A percentile compares a stretch with the other conserved stretches of the same genome.
These are phyloP conservation scores for Edolisoma coerulescens DNA, from an alignment of 2,113 vertebrate genomes.

Conservation along the genomic window DNA sequence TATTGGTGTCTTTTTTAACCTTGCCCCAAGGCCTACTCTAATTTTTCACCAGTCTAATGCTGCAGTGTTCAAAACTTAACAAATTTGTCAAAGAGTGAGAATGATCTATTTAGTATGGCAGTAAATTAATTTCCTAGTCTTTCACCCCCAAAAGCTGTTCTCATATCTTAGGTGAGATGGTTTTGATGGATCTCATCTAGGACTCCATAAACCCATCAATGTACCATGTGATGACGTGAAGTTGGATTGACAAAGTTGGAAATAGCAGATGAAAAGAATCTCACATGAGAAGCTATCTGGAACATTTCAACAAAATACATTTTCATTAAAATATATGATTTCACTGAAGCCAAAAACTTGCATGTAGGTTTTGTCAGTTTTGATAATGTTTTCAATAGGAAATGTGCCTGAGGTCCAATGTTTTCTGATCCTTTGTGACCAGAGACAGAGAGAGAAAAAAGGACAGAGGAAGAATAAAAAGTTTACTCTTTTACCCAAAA, in stretches of 20 bases:
- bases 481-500: neutral
- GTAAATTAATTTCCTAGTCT: neutral
- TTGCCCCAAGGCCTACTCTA: constrained; percentile 30
- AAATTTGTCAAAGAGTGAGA: neutral
- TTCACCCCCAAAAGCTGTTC: neutral
- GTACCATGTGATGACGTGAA: neutral
- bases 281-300: neutral
- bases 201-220: neutral
- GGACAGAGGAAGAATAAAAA: neutral
- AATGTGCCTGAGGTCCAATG: neutral
- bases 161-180: neutral
- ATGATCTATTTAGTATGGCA: neutral
- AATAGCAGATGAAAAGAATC: neutral
- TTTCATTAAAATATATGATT: constrained; percentile 5
- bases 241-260: neutral
- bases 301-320: neutral
- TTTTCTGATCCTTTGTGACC: neutral
- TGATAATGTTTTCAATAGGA: neutral
- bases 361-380: neutral
- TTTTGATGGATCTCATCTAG: neutral
- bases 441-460: neutral
- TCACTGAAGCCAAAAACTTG: neutral
- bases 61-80: neutral
- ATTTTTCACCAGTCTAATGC: neutral
- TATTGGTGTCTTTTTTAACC: constrained; percentile 44